Evolutionary conservation across 2,113 vertebrate species (phyloP).

Genomic region (Myrmophylax atrothorax): DNA sequence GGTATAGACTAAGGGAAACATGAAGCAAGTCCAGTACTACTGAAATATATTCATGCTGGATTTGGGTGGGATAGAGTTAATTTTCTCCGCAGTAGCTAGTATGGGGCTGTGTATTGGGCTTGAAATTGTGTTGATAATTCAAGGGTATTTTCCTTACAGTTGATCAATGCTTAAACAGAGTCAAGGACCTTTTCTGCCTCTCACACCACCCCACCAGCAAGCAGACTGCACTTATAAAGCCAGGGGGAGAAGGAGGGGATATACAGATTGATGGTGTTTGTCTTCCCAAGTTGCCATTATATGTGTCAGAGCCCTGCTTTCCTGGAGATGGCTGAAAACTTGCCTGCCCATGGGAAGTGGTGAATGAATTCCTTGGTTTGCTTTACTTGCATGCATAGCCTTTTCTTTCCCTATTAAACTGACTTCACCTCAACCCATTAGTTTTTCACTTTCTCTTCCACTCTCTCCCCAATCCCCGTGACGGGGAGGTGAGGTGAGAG

Average conservation of each 20-base stretch:
- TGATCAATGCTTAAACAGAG: neutral
- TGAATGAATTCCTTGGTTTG: neutral
- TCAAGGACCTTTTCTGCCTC: neutral
- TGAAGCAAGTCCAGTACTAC: neutral
- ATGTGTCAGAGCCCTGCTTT: neutral
- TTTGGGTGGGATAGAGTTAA: neutral
- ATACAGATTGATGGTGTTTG: neutral
- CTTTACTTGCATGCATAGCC: neutral
- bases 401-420: neutral
- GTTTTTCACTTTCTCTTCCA: neutral
- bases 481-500: neutral
- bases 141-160: neutral
- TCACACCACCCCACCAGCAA: neutral
- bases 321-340: neutral
- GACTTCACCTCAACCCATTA: neutral
- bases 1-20: neutral
- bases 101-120: neutral
- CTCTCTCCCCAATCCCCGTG: neutral
- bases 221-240: neutral
- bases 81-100: neutral
- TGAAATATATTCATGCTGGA: neutral
- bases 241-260: neutral
- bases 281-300: accelerated
- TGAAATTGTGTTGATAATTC: neutral
- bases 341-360: neutral